Evolutionary conservation across 2,888 invertebrate genomes (phyloP).

Genomic region (Dicyrtomina minuta): DNA sequence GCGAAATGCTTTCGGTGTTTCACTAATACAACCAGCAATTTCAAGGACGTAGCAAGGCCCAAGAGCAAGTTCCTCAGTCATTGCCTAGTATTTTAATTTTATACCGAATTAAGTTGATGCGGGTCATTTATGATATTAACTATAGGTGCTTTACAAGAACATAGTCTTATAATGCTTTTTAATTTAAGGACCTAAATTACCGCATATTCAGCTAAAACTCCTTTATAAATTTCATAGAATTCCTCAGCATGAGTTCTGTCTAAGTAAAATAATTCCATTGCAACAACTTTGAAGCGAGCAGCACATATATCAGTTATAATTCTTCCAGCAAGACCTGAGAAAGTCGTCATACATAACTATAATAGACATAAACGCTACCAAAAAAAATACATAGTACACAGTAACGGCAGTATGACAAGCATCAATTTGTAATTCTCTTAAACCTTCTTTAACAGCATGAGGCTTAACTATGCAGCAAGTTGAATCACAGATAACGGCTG

Average conservation of each 20-base stretch:
- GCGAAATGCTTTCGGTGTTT: constrained; percentile 69
- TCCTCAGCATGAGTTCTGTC: constrained; percentile 83
- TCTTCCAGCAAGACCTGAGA: constrained; percentile 61
- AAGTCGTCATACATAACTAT: no score
- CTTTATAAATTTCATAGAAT: constrained; percentile 90
- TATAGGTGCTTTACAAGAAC: no score
- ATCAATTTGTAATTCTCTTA: no score
- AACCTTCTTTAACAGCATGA: constrained; percentile 77
- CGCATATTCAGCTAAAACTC: constrained; percentile 75
- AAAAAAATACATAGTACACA: no score
- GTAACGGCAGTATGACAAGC: no score
- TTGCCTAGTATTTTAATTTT: constrained; percentile 64
- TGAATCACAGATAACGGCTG: constrained; percentile 60
- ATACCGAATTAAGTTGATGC: no score
- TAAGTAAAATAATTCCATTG: constrained; percentile 75
- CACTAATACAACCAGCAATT: constrained; percentile 67
- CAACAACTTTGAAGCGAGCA: constrained; percentile 72
- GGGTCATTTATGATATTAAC: no score
- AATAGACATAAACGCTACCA: no score
- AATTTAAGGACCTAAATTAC: constrained; percentile 58
- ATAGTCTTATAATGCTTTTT: neutral
- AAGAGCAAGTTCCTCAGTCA: constrained; percentile 80
- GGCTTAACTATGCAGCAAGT: constrained; percentile 86
- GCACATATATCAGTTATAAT: constrained; percentile 68
- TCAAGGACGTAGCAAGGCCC: constrained; percentile 86